Evolutionary conservation across 1,140 invertebrate species (phyloP).

Genomic region (Pogonognathellus flavescens): DNA sequence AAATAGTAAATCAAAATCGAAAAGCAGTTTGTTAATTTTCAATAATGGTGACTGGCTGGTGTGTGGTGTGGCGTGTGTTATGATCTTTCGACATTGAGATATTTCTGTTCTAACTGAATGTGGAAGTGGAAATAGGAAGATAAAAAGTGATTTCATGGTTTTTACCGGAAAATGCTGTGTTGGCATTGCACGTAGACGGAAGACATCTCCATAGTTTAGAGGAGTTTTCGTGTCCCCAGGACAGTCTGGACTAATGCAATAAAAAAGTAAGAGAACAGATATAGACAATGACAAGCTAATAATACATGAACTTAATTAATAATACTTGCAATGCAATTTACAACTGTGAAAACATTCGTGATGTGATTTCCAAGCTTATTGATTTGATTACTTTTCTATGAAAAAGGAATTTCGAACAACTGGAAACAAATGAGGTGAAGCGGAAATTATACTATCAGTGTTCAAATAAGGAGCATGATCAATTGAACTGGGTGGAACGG

Average conservation of each 20-base stretch:
- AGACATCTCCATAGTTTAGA: conserved; percentile 63
- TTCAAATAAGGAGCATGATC: conserved; percentile 62
- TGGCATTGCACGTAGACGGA: conserved; percentile 62
- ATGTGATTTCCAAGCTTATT: not conserved
- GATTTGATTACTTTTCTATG: conserved; percentile 59
- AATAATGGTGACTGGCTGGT: too few species aligned
- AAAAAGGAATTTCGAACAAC: conserved; percentile 65
- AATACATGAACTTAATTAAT: too few species aligned
- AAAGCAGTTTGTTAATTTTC: too few species aligned
- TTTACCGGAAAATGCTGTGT: conserved; percentile 62
- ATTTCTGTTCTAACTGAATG: too few species aligned
- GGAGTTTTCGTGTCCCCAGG: conserved; percentile 28
- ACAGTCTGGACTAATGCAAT: conserved; percentile 59
- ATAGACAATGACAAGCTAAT: too few species aligned
- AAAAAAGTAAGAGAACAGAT: conserved; percentile 1
- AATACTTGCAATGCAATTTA: too few species aligned
- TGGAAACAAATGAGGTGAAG: conserved; percentile 61
- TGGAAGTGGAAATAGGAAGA: conserved; percentile 22
- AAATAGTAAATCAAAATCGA: not conserved
- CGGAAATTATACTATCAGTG: conserved; percentile 63
- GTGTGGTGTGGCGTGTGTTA: too few species aligned
- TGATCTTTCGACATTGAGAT: too few species aligned
- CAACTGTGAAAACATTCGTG: too few species aligned
- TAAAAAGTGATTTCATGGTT: not conserved
- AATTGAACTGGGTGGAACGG: conserved; percentile 60